phyloP scores from a whole-genome alignment of 2,888 invertebrate genomes.

The Gymnoscelis rufifasciata region DNA sequence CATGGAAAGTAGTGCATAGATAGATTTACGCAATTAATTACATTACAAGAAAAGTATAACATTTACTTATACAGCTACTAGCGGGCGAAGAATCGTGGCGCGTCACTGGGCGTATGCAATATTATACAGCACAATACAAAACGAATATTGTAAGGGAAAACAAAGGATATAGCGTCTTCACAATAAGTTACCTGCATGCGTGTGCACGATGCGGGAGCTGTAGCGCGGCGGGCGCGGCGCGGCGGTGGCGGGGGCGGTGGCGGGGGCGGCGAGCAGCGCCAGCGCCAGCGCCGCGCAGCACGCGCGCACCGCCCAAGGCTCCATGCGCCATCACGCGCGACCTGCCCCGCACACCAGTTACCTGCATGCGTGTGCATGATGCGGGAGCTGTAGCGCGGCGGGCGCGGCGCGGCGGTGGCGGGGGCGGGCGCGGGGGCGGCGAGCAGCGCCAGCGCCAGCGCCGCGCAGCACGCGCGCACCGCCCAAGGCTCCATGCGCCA shows the following conservation, averaged over 20 bases:
- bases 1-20: too few relatives aligned
- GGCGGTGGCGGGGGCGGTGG: too few relatives aligned
- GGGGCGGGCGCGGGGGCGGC: conserved; percentile 76
- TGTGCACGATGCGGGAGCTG: conserved; percentile 89
- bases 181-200: conserved; percentile 85
- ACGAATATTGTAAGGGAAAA: too few relatives aligned
- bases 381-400: conserved; percentile 86
- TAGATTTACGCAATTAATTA: too few relatives aligned
- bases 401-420: too few relatives aligned
- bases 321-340: conserved; percentile 75
- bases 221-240: conserved; percentile 68
- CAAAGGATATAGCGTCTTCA: too few relatives aligned
- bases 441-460: conserved; percentile 58
- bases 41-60: too few relatives aligned
- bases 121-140: too few relatives aligned
- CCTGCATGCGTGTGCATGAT: conserved; percentile 90
- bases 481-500: conserved; percentile 75
- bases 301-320: conserved; percentile 66
- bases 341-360: conserved; percentile 15
- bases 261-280: conserved; percentile 64
- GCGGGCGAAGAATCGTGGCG: too few relatives aligned
- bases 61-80: too few relatives aligned
- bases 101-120: too few relatives aligned
- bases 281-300: conserved; percentile 67
- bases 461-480: conserved; percentile 68